Evolutionary conservation across 2,888 invertebrate species (phyloP), one percentile per base, ranked within the genome.

Genomic region (Caenorhabditis sulstoni): DNA sequence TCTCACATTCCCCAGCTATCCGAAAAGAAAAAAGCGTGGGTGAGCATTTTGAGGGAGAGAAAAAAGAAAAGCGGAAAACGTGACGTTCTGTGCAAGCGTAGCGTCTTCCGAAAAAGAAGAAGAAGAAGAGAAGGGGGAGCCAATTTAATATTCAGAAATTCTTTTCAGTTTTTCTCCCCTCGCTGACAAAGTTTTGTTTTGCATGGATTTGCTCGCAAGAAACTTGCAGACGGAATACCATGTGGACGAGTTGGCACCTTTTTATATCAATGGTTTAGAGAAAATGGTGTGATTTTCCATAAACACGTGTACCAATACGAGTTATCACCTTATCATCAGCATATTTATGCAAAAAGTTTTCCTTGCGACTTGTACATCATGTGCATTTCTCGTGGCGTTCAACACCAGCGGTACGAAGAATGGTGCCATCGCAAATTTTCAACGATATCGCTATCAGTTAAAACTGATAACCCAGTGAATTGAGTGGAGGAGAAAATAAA

Each of bases 101-200:
- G 16, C 49, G 49, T 52, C 29, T 52, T 52, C 8, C 5, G 16
- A 14, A 35, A 52, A 35, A n/a, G 23, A 35, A 52, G 11, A 37
- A 37, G 44, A 23, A 53, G 22, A 41, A 49, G 41, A 68, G 14
- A 49, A n/a, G 5, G 39, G 49, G 29, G 35, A 57, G 50, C 57
- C 67, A 68, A 68, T 68, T 76, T 53, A 75, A 75, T 67, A 67
- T 67, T 67, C 67, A 66, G 29, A 59, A 61, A 53, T 55, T 35
- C n/a, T 66, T 23, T 41, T 41, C 41, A 14, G 11, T 11, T 41
- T 41, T 41, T 41, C 41, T 41, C 12, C 23, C 29, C 29, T 29
- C 29, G 29, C 4, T 7, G 29, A 7, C 29, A 29, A 7, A 29
- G 7, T 29, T 29, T 7, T 29, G 29, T 29, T 29, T 29, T 29